phyloP scores from a whole-genome alignment of 2,113 vertebrate genomes.

The Prionailurus viverrinus region DNA sequence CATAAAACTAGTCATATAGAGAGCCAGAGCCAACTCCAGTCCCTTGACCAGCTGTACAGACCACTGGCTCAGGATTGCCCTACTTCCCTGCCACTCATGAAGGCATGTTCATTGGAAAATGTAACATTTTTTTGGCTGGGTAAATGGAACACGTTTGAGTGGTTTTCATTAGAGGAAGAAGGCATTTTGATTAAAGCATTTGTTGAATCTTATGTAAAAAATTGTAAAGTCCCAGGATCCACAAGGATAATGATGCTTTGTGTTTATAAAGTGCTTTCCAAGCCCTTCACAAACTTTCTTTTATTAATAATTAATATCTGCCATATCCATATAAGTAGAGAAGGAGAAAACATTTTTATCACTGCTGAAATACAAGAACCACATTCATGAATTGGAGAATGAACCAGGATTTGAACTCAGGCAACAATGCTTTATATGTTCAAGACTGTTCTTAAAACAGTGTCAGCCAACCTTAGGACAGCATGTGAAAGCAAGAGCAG shows the following conservation, averaged over 20 bases:
- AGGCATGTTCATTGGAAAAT: not conserved
- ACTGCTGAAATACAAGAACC: not conserved
- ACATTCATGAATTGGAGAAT: accelerated
- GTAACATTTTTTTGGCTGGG: not conserved
- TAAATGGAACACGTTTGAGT: not conserved
- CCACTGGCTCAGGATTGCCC: not conserved
- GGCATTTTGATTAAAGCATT: conserved; percentile 60
- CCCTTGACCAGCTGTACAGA: not conserved
- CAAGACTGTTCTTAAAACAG: not conserved
- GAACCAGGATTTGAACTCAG: not conserved
- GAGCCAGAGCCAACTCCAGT: not conserved
- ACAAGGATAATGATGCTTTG: not conserved
- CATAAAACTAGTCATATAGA: not conserved
- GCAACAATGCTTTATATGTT: accelerated
- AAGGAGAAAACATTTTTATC: not conserved
- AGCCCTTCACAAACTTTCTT: not conserved
- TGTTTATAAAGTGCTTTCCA: not conserved
- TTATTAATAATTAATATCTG: not conserved
- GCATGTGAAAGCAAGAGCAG: not conserved
- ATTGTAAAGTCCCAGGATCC: not conserved
- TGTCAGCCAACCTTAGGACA: accelerated
- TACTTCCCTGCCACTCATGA: not conserved
- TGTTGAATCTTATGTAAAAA: not conserved
- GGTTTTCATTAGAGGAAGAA: conserved; percentile 65
- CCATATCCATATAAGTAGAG: no score